Evolutionary conservation across 2,113 vertebrate species (phyloP), one percentile per base, ranked within the genome.

Genomic region (Stigmatopora nigra): DNA sequence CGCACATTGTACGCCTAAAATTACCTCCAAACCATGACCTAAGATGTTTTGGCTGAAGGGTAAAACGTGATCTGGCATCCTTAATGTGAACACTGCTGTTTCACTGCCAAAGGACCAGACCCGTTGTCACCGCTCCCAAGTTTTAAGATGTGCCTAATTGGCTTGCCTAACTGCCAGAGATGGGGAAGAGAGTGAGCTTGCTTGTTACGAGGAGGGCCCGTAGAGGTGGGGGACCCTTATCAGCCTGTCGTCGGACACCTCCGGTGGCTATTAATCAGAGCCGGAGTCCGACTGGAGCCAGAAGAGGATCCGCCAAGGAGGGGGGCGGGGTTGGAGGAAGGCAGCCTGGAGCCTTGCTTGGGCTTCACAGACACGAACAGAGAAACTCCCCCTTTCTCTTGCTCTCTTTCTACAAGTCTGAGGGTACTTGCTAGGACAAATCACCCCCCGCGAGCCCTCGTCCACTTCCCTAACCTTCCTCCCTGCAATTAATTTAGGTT

Each of bases 191-290:
- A 76, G 69, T 53, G 70, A 70, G 71, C 73, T 45, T 65, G 82
- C 73, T 85, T 80, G 81, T 88, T 83, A 86, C 69, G 31, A 86
- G 82, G 79, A 63, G 67, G 67, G 72, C 71, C 44, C 44, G 65
- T 38, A 53, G 56, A 82, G 84, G 51, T 10, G 19, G 62, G 58
- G 59, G 87, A 89, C 91, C 90, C 89, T 94, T 92, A 91, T 92
- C 89, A 93, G 90, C 92, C 22, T 92, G 90, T 92, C 88, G 86
- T 81, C 87, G 92, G 93, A 94, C 92, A 94, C 91, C 91, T 94
- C 92, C 91, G 89, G 92, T 91, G 92, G 92, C 91, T 91, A 90
- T 94, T 93, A 92, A 95, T 95, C 92, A 94, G 88, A 89, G 82
- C 4, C 89, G 88, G 93, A 94, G 91, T 73, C 92, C 79, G 91